Evolutionary conservation across 2,888 invertebrate species (phyloP).

Genomic region (Hydrotaea cyrtoneurina): DNA sequence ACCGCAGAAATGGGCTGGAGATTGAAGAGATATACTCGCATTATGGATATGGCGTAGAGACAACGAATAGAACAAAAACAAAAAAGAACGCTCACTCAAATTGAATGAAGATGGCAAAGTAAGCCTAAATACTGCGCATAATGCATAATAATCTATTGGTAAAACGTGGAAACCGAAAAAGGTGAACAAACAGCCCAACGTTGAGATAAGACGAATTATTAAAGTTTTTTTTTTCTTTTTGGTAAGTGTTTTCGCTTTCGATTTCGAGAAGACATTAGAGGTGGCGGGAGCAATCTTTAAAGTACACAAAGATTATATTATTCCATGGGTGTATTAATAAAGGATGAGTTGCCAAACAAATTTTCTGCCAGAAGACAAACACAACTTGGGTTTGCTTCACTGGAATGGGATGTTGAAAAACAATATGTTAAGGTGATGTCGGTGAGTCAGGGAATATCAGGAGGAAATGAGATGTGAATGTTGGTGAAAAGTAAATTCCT

Average conservation of each 20-base stretch:
- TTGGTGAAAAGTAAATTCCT: too few species aligned
- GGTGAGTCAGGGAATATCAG: too few species aligned
- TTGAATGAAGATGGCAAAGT: constrained; percentile 18
- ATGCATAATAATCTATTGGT: constrained; percentile 37
- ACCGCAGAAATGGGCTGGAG: not conserved
- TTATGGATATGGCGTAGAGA: constrained; percentile 9
- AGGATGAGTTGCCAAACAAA: not conserved
- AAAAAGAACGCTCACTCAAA: not conserved
- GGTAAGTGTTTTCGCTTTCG: not conserved
- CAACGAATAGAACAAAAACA: not conserved
- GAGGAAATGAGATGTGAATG: too few species aligned
- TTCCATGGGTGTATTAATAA: constrained; percentile 17
- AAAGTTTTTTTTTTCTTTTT: too few species aligned
- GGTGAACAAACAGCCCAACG: constrained; percentile 22
- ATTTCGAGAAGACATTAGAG: not conserved
- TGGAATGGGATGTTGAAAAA: too few species aligned
- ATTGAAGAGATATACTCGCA: constrained; percentile 15
- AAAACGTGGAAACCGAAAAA: not conserved
- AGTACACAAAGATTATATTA: constrained; percentile 17
- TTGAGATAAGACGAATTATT: constrained; percentile 14
- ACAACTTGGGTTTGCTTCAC: not conserved
- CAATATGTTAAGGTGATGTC: too few species aligned
- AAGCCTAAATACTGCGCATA: constrained; percentile 37
- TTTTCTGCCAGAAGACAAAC: constrained; percentile 10
- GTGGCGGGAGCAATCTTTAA: constrained; percentile 1